Evolutionary conservation across 1,140 invertebrate genomes (phyloP), one percentile per base, ranked within the genome.

Genomic region (Philopotamus ludificatus): DNA sequence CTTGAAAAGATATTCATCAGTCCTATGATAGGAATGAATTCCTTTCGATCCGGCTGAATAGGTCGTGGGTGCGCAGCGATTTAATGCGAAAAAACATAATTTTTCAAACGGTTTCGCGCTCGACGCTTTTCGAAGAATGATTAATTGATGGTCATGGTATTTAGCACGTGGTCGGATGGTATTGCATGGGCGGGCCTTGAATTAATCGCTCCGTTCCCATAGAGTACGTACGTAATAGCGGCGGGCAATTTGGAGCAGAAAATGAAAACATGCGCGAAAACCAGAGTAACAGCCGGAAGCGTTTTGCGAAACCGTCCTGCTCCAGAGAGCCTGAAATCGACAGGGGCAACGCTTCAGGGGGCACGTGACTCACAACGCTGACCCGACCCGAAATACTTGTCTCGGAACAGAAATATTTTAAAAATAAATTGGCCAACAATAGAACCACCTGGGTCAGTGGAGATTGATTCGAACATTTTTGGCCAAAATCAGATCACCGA

Each of bases 201-300:
- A 62, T 47, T 47, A 20, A 55, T 16, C 10, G 61, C 26, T 26
- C 23, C 54, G 42, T 45, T 23, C n/a, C 12, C 20, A 44, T 50
- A 18, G 44, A 53, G 15, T 63, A 57, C 62, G 61, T 64, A 63
- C 54, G 54, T 16, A 60, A 42, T 28, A 45, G 62, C 61, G 42
- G 63, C 44, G 53, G 39, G 59, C 62, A 64, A 68, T 68, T 58
- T 60, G 62, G 66, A 68, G 66, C 62, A 67, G 60, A 67, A 67
- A 67, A 67, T 59, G 53, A 57, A 67, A 62, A 63, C 57, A 57
- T 53, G 59, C 58, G 9, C 34, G 41, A 62, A 26, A 61, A 49
- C 44, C 57, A 62, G 58, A 44, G 45, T 41, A 66, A 62, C 51
- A 54, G 58, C 66, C 61, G 62, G 66, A 68, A 68, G 57, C 21